phyloP scores from a whole-genome alignment of 2,888 invertebrate genomes.

The Trachelus iudaicus region DNA sequence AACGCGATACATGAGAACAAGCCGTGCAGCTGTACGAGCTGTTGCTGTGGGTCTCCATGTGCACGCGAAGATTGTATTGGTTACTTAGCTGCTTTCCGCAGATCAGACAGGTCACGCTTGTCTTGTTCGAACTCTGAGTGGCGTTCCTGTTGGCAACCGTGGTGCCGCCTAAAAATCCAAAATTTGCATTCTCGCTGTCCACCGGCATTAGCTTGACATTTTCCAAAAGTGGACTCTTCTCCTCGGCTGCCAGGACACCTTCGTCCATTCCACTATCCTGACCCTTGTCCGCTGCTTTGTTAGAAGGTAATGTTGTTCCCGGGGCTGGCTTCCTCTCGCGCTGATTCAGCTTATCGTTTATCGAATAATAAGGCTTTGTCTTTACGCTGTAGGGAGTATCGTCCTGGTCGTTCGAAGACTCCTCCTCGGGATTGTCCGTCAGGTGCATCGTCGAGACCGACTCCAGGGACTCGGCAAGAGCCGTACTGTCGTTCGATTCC shows the following conservation, averaged over 20 bases:
- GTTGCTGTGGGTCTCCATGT: constrained; percentile 91
- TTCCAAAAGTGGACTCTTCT: constrained; percentile 46
- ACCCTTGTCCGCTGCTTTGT: constrained; percentile 37
- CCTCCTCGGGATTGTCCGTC: constrained; percentile 47
- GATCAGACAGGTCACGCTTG: constrained; percentile 79
- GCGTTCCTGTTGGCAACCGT: constrained; percentile 41
- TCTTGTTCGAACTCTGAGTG: constrained; percentile 57
- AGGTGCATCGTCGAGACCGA: constrained; percentile 28
- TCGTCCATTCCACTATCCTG: constrained; percentile 37
- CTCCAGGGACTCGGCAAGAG: constrained; percentile 35
- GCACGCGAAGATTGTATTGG: constrained; percentile 90
- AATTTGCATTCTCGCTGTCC: constrained; percentile 45
- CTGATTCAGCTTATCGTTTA: constrained; percentile 61
- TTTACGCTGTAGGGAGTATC: constrained; percentile 60
- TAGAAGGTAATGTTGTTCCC: constrained; percentile 32
- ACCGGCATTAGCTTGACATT: constrained; percentile 51
- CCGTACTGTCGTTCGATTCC: constrained; percentile 39
- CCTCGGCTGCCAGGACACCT: constrained; percentile 23
- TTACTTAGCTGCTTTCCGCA: constrained; percentile 91
- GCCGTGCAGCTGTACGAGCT: constrained; percentile 88
- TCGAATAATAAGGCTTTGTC: constrained; percentile 63
- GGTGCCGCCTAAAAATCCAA: constrained; percentile 44
- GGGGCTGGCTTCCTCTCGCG: constrained; percentile 49
- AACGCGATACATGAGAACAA: constrained; percentile 88
- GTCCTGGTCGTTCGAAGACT: constrained; percentile 51